phyloP scores from a whole-genome alignment of 2,888 invertebrate genomes.

The Oxystoma pomonae region DNA sequence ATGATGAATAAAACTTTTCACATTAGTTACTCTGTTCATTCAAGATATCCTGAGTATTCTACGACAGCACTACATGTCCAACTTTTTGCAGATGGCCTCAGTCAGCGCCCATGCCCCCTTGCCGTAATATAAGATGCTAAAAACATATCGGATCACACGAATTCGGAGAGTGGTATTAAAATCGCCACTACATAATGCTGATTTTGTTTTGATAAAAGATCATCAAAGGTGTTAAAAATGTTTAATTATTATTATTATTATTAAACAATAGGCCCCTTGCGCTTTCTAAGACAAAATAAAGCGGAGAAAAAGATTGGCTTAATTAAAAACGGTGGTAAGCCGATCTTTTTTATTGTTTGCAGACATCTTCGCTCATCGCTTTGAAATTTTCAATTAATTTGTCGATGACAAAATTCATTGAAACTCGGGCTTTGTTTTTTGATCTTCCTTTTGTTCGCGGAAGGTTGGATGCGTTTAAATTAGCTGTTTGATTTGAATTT shows the following conservation, averaged over 20 bases:
- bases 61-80: too few species aligned
- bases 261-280: not conserved
- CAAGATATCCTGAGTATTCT: too few species aligned
- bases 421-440: slow-evolving; percentile 18
- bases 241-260: not conserved
- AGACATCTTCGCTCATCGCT: slow-evolving; percentile 26
- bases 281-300: not conserved
- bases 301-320: slow-evolving; percentile 12
- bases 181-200: too few species aligned
- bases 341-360: slow-evolving; percentile 27
- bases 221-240: not conserved
- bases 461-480: not conserved
- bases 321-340: slow-evolving; percentile 20
- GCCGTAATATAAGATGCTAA: too few species aligned
- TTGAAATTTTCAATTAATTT: slow-evolving; percentile 35
- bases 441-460: slow-evolving; percentile 19
- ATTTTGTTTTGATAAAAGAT: too few species aligned
- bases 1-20: too few species aligned
- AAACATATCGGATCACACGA: too few species aligned
- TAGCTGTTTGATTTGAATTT: not conserved
- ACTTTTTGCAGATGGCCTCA: too few species aligned
- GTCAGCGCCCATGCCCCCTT: too few species aligned
- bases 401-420: slow-evolving; percentile 24
- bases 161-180: not conserved
- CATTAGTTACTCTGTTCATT: too few species aligned